These are phyloP conservation scores for Neostethus bicornis DNA, from an alignment of 2,797 vertebrate genomes.

Conservation along the genomic window DNA sequence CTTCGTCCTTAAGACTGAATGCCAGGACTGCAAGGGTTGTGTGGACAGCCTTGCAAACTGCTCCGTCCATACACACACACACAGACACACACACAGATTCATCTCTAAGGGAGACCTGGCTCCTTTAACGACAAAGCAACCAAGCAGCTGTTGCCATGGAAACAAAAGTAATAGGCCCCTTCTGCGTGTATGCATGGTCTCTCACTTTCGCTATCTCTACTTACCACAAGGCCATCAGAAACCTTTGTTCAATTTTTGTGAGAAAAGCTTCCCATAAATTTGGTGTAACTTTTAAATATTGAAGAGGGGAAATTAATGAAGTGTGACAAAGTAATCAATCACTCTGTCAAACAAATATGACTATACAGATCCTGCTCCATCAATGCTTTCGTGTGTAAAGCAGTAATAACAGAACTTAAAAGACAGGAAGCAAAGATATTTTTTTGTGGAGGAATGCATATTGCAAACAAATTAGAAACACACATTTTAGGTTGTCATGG, in stretches of 20 bases:
- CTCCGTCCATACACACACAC: constrained; percentile 33
- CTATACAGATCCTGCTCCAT: constrained; percentile 15
- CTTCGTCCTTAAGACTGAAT: constrained; percentile 50
- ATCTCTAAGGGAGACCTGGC: constrained; percentile 78
- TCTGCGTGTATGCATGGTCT: constrained; percentile 49
- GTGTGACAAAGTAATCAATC: constrained; percentile 18
- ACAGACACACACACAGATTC: constrained; percentile 47
- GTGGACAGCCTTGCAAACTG: constrained; percentile 61
- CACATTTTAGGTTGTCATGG: constrained; percentile 43
- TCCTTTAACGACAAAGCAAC: constrained; percentile 78
- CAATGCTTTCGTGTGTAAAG: constrained; percentile 17
- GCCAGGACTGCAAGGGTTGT: constrained; percentile 52
- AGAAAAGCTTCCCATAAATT: constrained; percentile 21
- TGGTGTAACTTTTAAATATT: constrained; percentile 24
- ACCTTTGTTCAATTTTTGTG: constrained; percentile 39
- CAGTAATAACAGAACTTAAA: constrained; percentile 34
- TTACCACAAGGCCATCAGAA: constrained; percentile 38
- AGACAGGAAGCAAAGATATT: constrained; percentile 19
- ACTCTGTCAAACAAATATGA: constrained; percentile 35
- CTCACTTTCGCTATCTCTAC: constrained; percentile 38
- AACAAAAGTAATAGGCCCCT: constrained; percentile 81
- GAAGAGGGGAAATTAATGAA: constrained; percentile 33
- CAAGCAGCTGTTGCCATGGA: constrained; percentile 83
- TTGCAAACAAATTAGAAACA: constrained; percentile 56
- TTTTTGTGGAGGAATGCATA: constrained; percentile 6